Percentiles rank a stretch among this genome's conserved stretches.
These are phyloP conservation scores for Drosophila flavopinicola DNA, from an alignment of 2,888 invertebrate species.

Conservation along the genomic window DNA sequence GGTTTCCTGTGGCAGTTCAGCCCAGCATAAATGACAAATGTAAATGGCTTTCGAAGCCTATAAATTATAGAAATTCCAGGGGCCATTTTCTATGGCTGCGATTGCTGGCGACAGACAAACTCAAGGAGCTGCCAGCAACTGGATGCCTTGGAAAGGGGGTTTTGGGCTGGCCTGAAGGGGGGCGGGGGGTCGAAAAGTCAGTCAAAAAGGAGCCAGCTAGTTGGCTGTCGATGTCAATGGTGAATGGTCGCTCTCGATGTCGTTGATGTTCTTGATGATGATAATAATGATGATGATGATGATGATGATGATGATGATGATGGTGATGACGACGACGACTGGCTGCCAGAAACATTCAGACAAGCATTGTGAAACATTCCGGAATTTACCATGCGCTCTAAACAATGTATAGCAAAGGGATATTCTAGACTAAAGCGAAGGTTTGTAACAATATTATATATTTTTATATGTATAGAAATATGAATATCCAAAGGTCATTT, in stretches of 20 bases:
- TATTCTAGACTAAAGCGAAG: neutral
- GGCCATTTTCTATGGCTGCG: constrained; percentile 66
- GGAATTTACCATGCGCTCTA: constrained; percentile 41
- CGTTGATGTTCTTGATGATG: constrained; percentile 20
- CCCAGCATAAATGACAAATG: constrained; percentile 68
- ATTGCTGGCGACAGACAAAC: constrained; percentile 70
- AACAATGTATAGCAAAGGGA: neutral
- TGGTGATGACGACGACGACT: constrained; percentile 50
- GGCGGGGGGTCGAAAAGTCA: neutral
- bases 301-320: constrained; percentile 11
- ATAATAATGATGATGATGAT: constrained; percentile 10
- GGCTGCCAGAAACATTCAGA: constrained; percentile 47
- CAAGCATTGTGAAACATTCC: constrained; percentile 48
- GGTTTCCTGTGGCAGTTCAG: constrained; percentile 46
- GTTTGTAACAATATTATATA: neutral
- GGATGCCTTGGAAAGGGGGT: too few species aligned
- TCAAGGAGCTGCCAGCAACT: too few species aligned
- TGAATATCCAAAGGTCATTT: too few species aligned
- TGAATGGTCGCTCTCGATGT: constrained; percentile 37
- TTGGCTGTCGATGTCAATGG: constrained; percentile 17
- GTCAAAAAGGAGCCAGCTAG: constrained; percentile 26
- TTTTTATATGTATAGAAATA: too few species aligned
- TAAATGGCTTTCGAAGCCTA: constrained; percentile 76
- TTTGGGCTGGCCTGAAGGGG: neutral
- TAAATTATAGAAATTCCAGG: constrained; percentile 75